A percentile compares a stretch with the other conserved stretches of the same genome.
Conservation (phyloP, 2,797 vertebrate species). For the Dryobates pubescens region DNA sequence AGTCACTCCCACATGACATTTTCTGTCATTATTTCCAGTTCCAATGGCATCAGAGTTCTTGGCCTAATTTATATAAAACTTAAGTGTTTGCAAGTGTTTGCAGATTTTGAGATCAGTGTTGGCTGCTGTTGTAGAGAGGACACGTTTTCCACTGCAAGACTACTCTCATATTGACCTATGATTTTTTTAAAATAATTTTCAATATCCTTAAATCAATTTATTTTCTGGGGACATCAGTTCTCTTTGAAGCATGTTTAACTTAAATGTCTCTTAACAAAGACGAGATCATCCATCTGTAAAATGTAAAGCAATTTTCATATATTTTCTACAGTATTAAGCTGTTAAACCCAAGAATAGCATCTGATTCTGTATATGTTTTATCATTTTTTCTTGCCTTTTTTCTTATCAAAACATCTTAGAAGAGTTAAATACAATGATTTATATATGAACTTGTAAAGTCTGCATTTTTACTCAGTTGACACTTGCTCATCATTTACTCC, state of each 20-base stretch:
- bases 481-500: neutral
- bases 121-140: neutral
- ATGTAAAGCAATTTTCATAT: neutral
- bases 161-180: conserved; percentile 25
- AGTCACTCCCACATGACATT: neutral
- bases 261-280: neutral
- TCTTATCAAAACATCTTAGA: neutral
- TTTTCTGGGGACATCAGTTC: neutral
- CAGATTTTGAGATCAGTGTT: neutral
- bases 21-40: conserved; percentile 14
- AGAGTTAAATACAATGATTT: neutral
- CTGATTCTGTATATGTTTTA: neutral
- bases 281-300: neutral
- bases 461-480: conserved; percentile 8
- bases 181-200: conserved; percentile 32
- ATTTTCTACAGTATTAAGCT: neutral
- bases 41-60: neutral
- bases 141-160: neutral
- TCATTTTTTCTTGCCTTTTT: neutral
- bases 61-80: conserved; percentile 23
- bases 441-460: neutral
- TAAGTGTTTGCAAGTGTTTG: conserved; percentile 2
- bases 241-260: conserved; percentile 19
- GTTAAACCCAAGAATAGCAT: neutral
- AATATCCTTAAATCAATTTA: conserved; percentile 6